Base-by-base conservation (phyloP, 2,113 vertebrate species). In the Rhombomys opimus region DNA sequence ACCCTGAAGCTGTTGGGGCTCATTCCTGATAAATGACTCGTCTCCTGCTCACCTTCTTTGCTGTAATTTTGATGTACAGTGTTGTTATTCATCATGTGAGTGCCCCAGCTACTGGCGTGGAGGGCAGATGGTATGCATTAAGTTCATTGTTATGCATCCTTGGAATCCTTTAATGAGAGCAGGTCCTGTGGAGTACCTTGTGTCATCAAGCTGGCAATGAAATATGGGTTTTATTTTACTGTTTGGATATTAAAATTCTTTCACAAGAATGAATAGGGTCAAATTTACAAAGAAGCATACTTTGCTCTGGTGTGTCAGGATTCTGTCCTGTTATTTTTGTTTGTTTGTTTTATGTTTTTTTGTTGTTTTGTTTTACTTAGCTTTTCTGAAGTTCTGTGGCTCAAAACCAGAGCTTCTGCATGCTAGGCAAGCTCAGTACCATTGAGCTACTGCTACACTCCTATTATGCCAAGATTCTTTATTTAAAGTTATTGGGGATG, bases 51-150 rank as follows among this genome's bases (percentile, higher is more conserved):
- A 4, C 87, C 84, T 91, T 94, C 76, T 57, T 65, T 59, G 4
- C 22, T n/a, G 25, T 30, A 76, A 1, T 54, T 52, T 75, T 92
- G 80, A 20, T 4, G 15, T 63, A 54, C 84, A 68, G 61, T 12
- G 5, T 3, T 50, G 0, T 63, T 84, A 67, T 87, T 97, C 82
- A 68, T 90, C 68, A 81, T n/a, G 5, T 63, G 32, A 87, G 70
- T n/a, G 10, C 20, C 20, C 75, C 27, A 76, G 0, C 80, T 84
- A 57, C 63, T 41, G 50, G 32, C 30, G 72, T 0, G 13, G 75
- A 94, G 90, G 82, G 80, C 90, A 93, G 93, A 88, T 95, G 92
- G 88, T 73, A 0, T 92, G 38, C 27, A n/a, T 96, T 96, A 88
- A 90, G 15, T 88, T 93, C 80, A 46, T 92, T 5, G 2, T 90